A percentile compares a stretch with the other conserved stretches of the same genome.
These are phyloP conservation scores for Myripristis jacobus DNA, from an alignment of 2,797 vertebrate species.

Conservation along the genomic window DNA sequence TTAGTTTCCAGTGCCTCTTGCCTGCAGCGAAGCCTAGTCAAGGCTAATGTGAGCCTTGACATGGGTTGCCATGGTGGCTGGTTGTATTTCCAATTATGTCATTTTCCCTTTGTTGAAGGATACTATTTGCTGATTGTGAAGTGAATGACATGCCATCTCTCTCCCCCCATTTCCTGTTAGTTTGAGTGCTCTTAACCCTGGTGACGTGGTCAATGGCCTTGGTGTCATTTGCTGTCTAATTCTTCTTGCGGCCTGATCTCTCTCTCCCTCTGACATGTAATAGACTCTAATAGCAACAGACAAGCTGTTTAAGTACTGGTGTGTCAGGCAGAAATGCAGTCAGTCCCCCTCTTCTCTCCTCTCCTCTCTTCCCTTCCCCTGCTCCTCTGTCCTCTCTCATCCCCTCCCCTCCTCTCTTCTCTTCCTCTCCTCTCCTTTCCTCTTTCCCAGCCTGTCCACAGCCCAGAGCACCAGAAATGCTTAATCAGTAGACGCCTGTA, in stretches of 20 bases:
- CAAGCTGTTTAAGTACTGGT: conserved; percentile 2
- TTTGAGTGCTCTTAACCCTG: conserved; percentile 23
- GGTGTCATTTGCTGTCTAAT: conserved; percentile 57
- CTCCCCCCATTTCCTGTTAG: conserved; percentile 31
- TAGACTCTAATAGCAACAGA: conserved; percentile 28
- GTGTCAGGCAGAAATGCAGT: conserved; percentile 25
- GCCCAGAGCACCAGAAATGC: neutral
- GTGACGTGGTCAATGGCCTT: conserved; percentile 52
- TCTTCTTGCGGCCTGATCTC: conserved; percentile 12
- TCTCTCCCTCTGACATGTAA: neutral
- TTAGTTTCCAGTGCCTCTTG: conserved; percentile 59
- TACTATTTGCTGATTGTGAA: conserved; percentile 56
- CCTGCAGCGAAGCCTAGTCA: conserved; percentile 62
- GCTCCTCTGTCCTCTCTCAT: too few species aligned
- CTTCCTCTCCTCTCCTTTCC: neutral
- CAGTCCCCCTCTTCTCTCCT: too few species aligned
- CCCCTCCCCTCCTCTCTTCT: conserved; percentile 3
- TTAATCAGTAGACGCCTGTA: conserved; percentile 18
- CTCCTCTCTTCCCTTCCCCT: conserved; percentile 4
- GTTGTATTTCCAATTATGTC: conserved; percentile 67
- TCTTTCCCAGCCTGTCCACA: conserved; percentile 11
- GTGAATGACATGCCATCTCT: conserved; percentile 49
- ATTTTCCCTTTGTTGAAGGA: conserved; percentile 47
- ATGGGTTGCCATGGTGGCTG: conserved; percentile 59
- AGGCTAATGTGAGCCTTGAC: conserved; percentile 61